Conservation (phyloP, 2,113 vertebrate genomes). For the Acrocephalus kingi region DNA sequence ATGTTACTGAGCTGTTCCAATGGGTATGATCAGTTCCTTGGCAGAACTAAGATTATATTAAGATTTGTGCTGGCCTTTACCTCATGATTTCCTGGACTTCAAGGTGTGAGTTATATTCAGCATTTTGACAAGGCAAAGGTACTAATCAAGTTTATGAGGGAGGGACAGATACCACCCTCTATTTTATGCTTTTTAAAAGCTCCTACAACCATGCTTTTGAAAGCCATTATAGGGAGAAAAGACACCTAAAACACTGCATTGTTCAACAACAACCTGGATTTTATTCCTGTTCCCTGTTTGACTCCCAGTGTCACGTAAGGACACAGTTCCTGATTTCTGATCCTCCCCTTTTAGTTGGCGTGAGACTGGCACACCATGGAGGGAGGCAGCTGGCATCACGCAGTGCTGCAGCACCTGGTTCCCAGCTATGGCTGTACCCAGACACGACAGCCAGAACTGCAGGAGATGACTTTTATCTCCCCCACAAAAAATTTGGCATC, state of each 20-base stretch:
- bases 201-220: not conserved
- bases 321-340: not conserved
- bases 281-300: not conserved
- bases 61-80: not conserved
- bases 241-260: not conserved
- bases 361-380: not conserved
- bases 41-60: not conserved
- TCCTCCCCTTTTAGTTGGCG: not conserved
- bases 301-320: not conserved
- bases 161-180: not conserved
- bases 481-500: not conserved
- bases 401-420: not conserved
- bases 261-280: not conserved
- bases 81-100: not conserved
- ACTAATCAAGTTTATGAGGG: not conserved
- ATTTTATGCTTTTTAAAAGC: not conserved
- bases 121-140: not conserved
- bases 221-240: not conserved
- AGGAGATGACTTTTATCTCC: not conserved
- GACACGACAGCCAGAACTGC: not conserved
- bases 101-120: not conserved
- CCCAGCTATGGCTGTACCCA: not conserved
- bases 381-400: accelerated
- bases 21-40: not conserved
- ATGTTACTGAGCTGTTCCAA: not conserved